Conservation (phyloP, 2,797 vertebrate species). For the Xenentodon cancila region DNA sequence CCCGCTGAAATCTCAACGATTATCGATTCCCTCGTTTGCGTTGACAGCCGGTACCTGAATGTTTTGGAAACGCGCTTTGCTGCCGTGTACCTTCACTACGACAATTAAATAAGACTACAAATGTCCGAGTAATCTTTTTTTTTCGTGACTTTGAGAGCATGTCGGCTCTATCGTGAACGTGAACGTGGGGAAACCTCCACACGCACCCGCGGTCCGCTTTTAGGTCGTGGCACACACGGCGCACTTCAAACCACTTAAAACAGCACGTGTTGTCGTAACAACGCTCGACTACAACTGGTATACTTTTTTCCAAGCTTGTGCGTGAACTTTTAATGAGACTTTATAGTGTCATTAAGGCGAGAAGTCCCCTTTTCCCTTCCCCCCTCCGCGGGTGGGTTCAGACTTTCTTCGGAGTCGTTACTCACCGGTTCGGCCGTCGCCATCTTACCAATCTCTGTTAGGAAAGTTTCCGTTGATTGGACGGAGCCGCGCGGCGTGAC, state of each 20-base stretch:
- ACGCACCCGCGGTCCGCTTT: slow-evolving; percentile 44
- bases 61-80: too few relatives aligned
- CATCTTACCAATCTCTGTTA: slow-evolving; percentile 91
- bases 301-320: not conserved
- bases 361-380: too few relatives aligned
- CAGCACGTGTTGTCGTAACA: not conserved
- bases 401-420: slow-evolving; percentile 64
- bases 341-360: not conserved
- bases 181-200: slow-evolving; percentile 60
- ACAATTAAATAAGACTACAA: not conserved
- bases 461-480: slow-evolving; percentile 84
- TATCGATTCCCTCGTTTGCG: too few relatives aligned
- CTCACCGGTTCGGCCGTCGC: slow-evolving; percentile 99
- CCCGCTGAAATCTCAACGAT: too few relatives aligned
- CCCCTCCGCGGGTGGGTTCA: too few relatives aligned
- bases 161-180: slow-evolving; percentile 60
- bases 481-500: slow-evolving; percentile 73
- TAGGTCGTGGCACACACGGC: slow-evolving; percentile 55
- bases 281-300: fast-evolving
- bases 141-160: slow-evolving; percentile 28
- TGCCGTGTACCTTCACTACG: fast-evolving
- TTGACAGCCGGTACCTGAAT: too few relatives aligned
- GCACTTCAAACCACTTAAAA: slow-evolving; percentile 40
- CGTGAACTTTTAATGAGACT: not conserved
- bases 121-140: not conserved